Evolutionary conservation across 2,888 invertebrate species (phyloP), one percentile per base, ranked within the genome.

Genomic region (Ophonus ardosiacus): DNA sequence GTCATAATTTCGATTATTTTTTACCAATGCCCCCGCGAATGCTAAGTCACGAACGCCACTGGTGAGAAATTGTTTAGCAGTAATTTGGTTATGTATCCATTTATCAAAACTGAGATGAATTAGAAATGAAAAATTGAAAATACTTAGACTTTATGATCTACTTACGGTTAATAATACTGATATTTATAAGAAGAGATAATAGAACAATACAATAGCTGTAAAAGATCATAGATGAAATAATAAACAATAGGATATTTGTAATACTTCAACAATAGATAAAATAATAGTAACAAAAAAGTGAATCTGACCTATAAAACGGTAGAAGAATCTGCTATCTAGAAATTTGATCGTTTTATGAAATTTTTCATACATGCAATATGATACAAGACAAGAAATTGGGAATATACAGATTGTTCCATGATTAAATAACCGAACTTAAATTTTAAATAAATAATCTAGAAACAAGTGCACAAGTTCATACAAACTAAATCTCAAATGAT

Each of bases 1-100:
- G 63, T 63, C 24, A 63, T 63, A 8, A 63, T 63, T 63, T 63
- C 63, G 63, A 63, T 63, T 63, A 63, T 63, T 63, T 63, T 63
- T 63, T 63, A 68, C 31, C 31, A 31, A 31, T 38, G 31, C 68
- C 31, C 38, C 68, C 15, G 24, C 38, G 10, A n/a, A 6, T 6
- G 7, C 24, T 10, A 68, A 31, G 68, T 68, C 68, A 15, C 24
- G 63, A 18, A 24, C 24, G 31, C 63, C 63, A 63, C 63, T 63
- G 63, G 63, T 63, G 21, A 21, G 15, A 7, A 68, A 38, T 68
- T 31, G 68, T 68, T 68, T 68, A 68, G 68, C 15, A n/a, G 21
- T 68, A 31, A 68, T 68, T 68, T 68, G 31, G 68, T 38, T 68
- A 38, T 68, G 15, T 8, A 31, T 10, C 8, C 68, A 38, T 68